A percentile compares a stretch with the other conserved stretches of the same genome.
These are phyloP conservation scores for Anastrepha ludens DNA, from an alignment of 1,140 invertebrate species.

Conservation along the genomic window DNA sequence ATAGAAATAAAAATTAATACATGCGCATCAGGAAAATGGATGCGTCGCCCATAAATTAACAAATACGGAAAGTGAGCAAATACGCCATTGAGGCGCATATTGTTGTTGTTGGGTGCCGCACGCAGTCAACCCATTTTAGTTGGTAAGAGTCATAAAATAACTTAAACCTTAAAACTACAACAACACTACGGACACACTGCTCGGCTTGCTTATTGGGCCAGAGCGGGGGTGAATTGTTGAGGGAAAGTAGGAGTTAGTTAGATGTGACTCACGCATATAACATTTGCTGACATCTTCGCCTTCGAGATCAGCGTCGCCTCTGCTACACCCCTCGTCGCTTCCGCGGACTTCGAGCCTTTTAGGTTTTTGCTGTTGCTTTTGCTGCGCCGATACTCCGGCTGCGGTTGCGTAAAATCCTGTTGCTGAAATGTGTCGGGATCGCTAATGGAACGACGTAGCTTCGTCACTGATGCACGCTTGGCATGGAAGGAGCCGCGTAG, in stretches of 20 bases:
- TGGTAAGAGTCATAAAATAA: background rate
- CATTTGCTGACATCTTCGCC: background rate
- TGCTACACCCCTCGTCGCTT: constrained; percentile 58
- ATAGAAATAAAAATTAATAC: background rate
- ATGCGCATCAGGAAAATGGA: background rate
- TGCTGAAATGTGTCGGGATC: constrained; percentile 70
- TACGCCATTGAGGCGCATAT: background rate
- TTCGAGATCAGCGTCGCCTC: background rate
- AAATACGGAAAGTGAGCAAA: background rate
- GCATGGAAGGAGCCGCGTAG: constrained; percentile 69
- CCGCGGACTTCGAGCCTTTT: constrained; percentile 58
- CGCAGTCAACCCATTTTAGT: background rate
- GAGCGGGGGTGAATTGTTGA: background rate
- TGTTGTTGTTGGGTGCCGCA: background rate
- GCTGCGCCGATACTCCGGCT: background rate
- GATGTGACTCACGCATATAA: constrained; percentile 72
- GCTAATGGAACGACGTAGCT: constrained; percentile 68
- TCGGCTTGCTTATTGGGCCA: background rate
- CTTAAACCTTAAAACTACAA: background rate
- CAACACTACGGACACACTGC: background rate
- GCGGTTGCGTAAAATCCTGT: constrained; percentile 67
- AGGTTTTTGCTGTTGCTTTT: constrained; percentile 8
- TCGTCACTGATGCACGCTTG: constrained; percentile 68
- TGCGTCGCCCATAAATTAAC: background rate
- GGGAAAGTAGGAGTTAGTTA: constrained; percentile 50